Evolutionary conservation across 2,888 invertebrate genomes (phyloP).

Genomic region (Galeopsomyia nigrocyanea): DNA sequence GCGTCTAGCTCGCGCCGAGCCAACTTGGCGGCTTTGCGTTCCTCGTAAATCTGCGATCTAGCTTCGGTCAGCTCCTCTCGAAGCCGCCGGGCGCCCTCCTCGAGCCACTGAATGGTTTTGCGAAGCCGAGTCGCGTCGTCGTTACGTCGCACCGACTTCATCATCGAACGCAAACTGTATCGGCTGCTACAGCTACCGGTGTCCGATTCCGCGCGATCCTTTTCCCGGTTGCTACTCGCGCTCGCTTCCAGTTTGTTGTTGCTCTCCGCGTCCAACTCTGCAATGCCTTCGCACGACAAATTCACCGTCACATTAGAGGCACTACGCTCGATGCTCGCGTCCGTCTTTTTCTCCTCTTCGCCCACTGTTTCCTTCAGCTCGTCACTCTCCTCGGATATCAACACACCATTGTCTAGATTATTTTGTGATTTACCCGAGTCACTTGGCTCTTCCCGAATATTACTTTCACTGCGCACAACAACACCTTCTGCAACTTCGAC

Average conservation of each 20-base stretch:
- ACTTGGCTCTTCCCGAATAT: no score
- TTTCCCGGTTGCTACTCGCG: background rate
- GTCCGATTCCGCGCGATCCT: background rate
- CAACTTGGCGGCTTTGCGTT: constrained; percentile 56
- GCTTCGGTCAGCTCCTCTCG: constrained; percentile 60
- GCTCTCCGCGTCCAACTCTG: no score
- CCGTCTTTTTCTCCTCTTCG: background rate
- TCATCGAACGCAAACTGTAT: background rate
- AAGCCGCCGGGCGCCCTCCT: constrained; percentile 57
- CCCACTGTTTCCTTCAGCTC: background rate
- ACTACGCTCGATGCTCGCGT: background rate
- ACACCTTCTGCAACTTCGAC: no score
- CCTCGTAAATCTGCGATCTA: constrained; percentile 60
- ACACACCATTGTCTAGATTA: background rate
- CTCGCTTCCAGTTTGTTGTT: no score
- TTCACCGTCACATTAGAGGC: constrained; percentile 6
- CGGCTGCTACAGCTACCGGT: background rate
- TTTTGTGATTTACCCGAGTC: no score
- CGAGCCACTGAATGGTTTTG: constrained; percentile 62
- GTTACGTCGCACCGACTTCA: constrained; percentile 19
- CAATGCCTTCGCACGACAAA: no score
- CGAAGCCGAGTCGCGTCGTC: constrained; percentile 56
- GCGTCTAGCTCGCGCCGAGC: constrained; percentile 56
- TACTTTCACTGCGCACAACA: no score
- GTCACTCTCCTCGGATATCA: background rate